Evolutionary conservation across 2,888 invertebrate genomes (phyloP), one percentile per base, ranked within the genome.

Genomic region (Xestoiulus laeticollis): DNA sequence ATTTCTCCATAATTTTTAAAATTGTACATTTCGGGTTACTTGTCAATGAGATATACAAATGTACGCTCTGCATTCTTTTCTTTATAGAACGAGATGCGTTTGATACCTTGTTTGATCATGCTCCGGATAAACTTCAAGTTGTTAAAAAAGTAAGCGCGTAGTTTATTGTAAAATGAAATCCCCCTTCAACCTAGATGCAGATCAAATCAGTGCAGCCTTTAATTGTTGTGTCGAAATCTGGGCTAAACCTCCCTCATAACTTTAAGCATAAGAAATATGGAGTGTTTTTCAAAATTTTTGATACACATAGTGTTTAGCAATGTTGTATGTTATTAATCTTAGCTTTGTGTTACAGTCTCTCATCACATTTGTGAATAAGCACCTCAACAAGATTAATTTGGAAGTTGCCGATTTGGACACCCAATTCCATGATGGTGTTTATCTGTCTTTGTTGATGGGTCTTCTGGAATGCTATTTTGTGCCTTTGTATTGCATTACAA

Each of bases 331-430:
- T 82, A 19, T 22, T 32, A 6, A 3, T 38, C 6, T 38, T 38
- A 38, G 6, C 38, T 38, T 59, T n/a, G 14, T 59, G 59, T 87
- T 94, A 78, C 93, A 96, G 95, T 98, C 98, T 0, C 93, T 99
- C 90, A 95, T 99, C n/a, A 97, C 98, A 0, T 99, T 99, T 93
- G 99, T 98, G 2, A 99, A 99, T 93, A 99, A 99, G 92, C 98
- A 99, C 92, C 93, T 99, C 91, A 96, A 96, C 92, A 99, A 98
- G 93, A 95, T 99, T 89, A 99, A 99, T 92, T 94, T 99, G 90
- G 99, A 99, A 93, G 98, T 99, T 1, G 95, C 94, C 85, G 97
- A 98, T 91, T 93, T 99, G 90, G 99, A 98, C 91, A 95, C 95
- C 1, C 98, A 98, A 93, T 99, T 99, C 92, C 97, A 98, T 91